These are phyloP conservation scores for Apamea epomidion DNA, from an alignment of 2,888 invertebrate species.

Conservation along the genomic window DNA sequence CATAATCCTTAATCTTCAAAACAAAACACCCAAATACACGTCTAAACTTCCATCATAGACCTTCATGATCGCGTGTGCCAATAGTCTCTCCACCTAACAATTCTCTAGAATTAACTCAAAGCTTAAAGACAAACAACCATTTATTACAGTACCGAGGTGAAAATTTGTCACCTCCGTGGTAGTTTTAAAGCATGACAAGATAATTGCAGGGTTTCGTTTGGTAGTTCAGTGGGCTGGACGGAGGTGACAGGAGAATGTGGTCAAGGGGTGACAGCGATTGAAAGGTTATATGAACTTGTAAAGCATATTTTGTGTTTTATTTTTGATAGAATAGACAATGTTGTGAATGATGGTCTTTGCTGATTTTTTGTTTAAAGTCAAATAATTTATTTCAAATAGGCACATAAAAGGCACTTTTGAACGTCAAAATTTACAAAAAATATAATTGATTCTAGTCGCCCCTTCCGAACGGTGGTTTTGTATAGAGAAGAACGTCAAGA, in stretches of 20 bases:
- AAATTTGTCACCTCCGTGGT: slow-evolving; percentile 61
- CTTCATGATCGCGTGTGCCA: not conserved
- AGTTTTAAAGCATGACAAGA: slow-evolving; percentile 56
- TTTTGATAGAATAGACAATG: not conserved
- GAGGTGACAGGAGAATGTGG: slow-evolving; percentile 50
- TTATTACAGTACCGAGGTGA: slow-evolving; percentile 37
- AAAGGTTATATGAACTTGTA: slow-evolving; percentile 6
- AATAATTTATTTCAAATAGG: no score
- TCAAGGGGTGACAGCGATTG: slow-evolving; percentile 29
- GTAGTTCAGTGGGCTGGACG: slow-evolving; percentile 29
- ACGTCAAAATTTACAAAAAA: no score
- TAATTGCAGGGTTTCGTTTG: slow-evolving; percentile 57
- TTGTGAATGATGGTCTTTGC: not conserved
- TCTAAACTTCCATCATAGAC: not conserved
- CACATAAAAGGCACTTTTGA: no score
- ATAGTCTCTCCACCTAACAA: slow-evolving; percentile 7
- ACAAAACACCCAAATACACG: not conserved
- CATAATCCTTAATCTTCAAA: not conserved
- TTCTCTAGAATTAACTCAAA: slow-evolving; percentile 27
- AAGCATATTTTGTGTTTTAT: not conserved
- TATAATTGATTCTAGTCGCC: no score
- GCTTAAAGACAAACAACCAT: slow-evolving; percentile 33
- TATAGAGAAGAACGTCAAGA: no score
- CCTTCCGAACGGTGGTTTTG: no score
- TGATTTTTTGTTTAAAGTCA: no score